Conservation (phyloP, 2,888 invertebrate genomes). For the Neoaliturus tenellus region DNA sequence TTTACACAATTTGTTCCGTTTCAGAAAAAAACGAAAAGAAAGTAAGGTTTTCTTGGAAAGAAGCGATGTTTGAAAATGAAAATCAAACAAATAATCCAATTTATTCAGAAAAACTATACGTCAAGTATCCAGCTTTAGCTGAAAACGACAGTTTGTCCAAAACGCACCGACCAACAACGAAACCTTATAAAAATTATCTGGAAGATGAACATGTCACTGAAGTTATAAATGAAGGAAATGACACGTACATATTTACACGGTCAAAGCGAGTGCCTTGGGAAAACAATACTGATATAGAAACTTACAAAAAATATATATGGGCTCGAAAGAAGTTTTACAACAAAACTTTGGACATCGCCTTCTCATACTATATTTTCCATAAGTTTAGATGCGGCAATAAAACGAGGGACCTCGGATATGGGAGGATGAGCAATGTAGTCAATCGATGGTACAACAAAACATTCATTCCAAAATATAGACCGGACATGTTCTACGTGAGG, state of each 20-base stretch:
- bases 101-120: background rate
- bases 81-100: background rate
- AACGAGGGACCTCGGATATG: constrained; percentile 14
- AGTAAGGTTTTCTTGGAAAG: background rate
- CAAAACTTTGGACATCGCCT: constrained; percentile 34
- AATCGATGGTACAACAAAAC: constrained; percentile 42
- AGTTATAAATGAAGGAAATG: background rate
- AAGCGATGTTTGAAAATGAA: background rate
- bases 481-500: constrained; percentile 25
- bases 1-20: background rate
- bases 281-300: background rate
- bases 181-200: background rate
- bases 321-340: constrained; percentile 41
- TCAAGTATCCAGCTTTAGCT: background rate
- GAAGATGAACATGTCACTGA: background rate
- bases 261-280: constrained; percentile 21
- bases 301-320: background rate
- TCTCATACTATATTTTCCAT: constrained; percentile 28
- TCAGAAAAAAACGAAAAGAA: background rate
- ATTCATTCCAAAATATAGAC: constrained; percentile 12
- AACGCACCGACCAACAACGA: background rate
- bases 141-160: background rate
- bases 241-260: background rate
- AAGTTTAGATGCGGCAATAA: constrained; percentile 3
- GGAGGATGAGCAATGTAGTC: constrained; percentile 44